phyloP scores from a whole-genome alignment of 1,140 invertebrate species.

The Leucophenga varia region DNA sequence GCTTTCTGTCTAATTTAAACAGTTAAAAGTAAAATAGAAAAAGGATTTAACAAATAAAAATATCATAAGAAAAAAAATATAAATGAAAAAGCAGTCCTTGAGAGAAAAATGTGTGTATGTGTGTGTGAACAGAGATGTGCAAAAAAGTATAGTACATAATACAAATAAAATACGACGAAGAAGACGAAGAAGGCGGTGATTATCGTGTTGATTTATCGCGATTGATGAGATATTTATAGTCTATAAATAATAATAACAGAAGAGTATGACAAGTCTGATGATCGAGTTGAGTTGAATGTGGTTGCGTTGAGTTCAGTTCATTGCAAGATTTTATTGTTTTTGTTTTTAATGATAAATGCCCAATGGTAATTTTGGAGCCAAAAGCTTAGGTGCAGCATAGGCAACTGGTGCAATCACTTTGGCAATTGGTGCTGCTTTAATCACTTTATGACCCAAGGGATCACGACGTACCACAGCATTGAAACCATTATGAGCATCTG shows the following conservation, averaged over 20 bases:
- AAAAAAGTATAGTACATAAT: no score
- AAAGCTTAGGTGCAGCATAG: constrained; percentile 23
- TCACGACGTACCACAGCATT: constrained; percentile 59
- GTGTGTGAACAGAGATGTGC: no score
- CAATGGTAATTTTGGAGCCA: constrained; percentile 33
- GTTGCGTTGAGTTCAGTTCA: constrained; percentile 35
- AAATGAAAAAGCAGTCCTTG: no score
- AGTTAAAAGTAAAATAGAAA: no score
- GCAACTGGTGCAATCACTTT: constrained; percentile 18
- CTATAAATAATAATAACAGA: no score
- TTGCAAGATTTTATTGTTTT: constrained; percentile 30
- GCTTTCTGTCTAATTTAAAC: constrained; percentile 30
- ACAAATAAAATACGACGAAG: no score
- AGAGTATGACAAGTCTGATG: constrained; percentile 20
- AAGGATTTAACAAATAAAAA: no score
- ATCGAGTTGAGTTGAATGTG: constrained; percentile 14
- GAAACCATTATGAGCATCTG: constrained; percentile 59
- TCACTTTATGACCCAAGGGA: constrained; percentile 53
- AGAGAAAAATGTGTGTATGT: no score
- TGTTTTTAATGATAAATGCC: constrained; percentile 30
- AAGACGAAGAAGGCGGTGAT: no score
- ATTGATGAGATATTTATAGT: no score
- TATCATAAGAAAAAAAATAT: no score
- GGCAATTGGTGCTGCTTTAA: constrained; percentile 55
- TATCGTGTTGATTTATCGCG: no score